phyloP scores from a whole-genome alignment of 2,113 vertebrate species.

The Meriones unguiculatus region DNA sequence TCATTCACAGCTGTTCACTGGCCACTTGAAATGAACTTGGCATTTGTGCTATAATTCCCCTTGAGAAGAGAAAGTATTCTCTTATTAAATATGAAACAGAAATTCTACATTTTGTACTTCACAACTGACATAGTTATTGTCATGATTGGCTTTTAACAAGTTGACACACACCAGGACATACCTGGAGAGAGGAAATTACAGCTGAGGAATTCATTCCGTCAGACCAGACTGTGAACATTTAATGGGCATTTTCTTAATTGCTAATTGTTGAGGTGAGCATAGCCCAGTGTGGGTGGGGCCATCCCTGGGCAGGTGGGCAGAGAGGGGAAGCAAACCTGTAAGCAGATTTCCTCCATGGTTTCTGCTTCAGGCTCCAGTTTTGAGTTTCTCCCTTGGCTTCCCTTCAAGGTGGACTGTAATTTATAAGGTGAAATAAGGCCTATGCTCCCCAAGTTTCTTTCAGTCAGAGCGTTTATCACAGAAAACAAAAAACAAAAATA shows the following conservation, averaged over 20 bases:
- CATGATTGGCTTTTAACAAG: background rate
- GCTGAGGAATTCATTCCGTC: background rate
- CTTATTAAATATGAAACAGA: background rate
- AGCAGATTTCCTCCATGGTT: background rate
- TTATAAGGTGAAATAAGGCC: background rate
- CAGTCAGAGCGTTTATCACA: background rate
- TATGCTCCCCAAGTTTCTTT: background rate
- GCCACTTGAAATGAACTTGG: too few species aligned
- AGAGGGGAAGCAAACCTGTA: background rate
- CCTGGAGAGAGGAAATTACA: background rate
- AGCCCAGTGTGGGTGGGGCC: background rate
- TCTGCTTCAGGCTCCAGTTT: background rate
- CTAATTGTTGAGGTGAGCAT: background rate
- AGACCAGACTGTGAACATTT: background rate
- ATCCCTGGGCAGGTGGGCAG: background rate
- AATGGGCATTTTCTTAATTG: background rate
- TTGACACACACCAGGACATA: background rate
- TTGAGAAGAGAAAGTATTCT: background rate
- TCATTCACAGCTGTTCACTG: background rate
- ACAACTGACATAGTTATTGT: background rate
- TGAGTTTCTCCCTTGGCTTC: background rate
- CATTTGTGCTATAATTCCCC: background rate
- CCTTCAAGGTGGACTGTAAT: background rate
- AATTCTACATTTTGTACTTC: background rate
- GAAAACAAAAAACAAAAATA: background rate